Percentiles rank a stretch among this genome's conserved stretches.
Conservation (phyloP, 1,140 invertebrate species). For the Drosophila kurseongensis region DNA sequence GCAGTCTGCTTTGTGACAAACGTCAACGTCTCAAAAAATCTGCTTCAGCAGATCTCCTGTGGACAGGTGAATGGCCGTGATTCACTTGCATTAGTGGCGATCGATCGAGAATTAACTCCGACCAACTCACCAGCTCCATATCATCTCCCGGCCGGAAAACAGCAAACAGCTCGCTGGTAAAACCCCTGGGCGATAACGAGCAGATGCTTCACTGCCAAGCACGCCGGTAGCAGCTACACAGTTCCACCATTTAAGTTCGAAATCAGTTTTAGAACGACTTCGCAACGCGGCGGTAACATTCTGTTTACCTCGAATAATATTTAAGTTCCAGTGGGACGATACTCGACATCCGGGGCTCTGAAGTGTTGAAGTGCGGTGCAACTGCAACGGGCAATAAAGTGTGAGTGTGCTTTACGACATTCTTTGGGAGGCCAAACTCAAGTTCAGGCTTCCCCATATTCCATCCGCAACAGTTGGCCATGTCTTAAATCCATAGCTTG, state of each 20-base stretch:
- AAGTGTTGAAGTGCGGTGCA: constrained; percentile 3
- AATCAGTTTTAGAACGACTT: constrained; percentile 52
- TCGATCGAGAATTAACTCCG: constrained; percentile 41
- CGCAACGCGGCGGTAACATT: constrained; percentile 16
- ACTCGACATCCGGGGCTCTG: background rate
- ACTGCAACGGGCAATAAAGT: constrained; percentile 2
- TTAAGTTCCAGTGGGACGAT: background rate
- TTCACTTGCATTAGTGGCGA: constrained; percentile 34
- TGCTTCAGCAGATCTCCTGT: background rate
- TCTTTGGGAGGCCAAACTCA: constrained; percentile 2
- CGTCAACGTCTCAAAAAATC: constrained; percentile 1
- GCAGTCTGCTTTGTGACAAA: background rate
- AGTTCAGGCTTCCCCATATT: constrained; percentile 1
- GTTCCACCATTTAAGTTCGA: constrained; percentile 17
- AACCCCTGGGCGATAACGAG: constrained; percentile 37
- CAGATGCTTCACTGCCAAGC: constrained; percentile 50
- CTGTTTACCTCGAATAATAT: background rate
- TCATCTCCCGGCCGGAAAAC: constrained; percentile 10
- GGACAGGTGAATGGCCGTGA: constrained; percentile 8
- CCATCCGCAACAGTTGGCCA: constrained; percentile 4
- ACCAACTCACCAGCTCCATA: constrained; percentile 8
- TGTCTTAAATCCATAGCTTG: constrained; percentile 1
- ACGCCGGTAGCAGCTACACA: constrained; percentile 18
- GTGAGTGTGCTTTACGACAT: constrained; percentile 16
- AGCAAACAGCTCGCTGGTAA: constrained; percentile 20